Base-by-base conservation (phyloP, 2,888 invertebrate species). In the Sipha maydis region DNA sequence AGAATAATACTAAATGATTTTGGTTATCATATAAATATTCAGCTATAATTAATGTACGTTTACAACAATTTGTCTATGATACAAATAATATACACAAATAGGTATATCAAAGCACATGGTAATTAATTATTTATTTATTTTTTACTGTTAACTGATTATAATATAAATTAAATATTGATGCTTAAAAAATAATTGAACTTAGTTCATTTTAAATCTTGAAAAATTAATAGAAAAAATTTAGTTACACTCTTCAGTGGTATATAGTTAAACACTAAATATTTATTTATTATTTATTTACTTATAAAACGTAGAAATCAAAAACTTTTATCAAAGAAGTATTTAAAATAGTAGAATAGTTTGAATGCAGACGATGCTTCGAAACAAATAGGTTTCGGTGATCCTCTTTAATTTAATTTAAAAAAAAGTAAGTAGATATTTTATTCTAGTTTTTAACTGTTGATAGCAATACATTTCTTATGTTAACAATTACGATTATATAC, bases 11-110 rank as follows among this genome's bases (percentile, higher is more conserved):
- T 28, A 14, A 71, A 28, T 80, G 14, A 80, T 67, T 69, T 8
- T 34, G 69, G 80, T 82, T 82, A 82, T 82, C 82, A 48, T 71
- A 31, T 19, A 31, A 21, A 71, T 54, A 25, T 71, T 69, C 54
- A 25, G 41, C 38, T 41, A 38, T 38, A 38, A 25, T 67, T 3
- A 67, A 67, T n/a, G n/a, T n/a, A 67, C 11, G n/a, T 67, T 9
- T 67, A 67, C 21, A n/a, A 25, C 25, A 21, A 3, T 67, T 3
- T 25, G 67, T 21, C 67, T 19, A 56, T 56, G 3, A 67, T 25
- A 67, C 7, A 19, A 8, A 67, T 25, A 67, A 25, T 67, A 67
- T 1, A 25, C 4, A 67, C 67, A 21, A 67, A 4, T 25, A 67
- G 11, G 3, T 67, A 25, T 67, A 11, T 19, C 54, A 3, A 8